Base-by-base conservation (phyloP, 2,888 invertebrate species). In the Trichopria drosophilae region DNA sequence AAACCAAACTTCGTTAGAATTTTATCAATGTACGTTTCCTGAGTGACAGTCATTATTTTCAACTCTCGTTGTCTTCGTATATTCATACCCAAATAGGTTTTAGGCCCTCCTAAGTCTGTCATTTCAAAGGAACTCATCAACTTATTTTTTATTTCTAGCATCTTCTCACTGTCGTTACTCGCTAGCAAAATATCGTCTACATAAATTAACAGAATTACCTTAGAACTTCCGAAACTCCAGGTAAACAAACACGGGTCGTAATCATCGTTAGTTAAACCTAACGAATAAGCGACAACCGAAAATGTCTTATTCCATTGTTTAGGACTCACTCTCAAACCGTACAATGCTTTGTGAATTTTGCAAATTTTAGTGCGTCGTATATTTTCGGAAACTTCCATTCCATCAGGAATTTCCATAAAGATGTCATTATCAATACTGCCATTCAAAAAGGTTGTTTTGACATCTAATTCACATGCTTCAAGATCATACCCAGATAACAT, bases 361-460 rank as follows among this genome's bases (percentile, higher is more conserved):
- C n/a, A n/a, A n/a, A n/a, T n/a, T n/a, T 26, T 4, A 55, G 12
- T 13, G 55, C 34, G 44, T 24, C 39, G 15, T 59, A 6, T 24
- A 59, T 24, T 43, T 55, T 57, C 13, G 56, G 58, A 6, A 61
- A 44, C 19, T 45, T 48, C 7, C 15, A 31, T 28, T 16, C 9
- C 29, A 29, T 39, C 1, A 18, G 20, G 34, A 5, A 24, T 23
- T 22, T 23, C 26, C 28, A 49, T 47, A 4, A 19, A 42, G 7
- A 49, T 32, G 9, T 43, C 42, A 10, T 54, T 42, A 10, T 51
- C 39, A 13, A 51, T 9, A 3, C 22, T 37, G 24, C 58, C 60
- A 34, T 62, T 55, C 7, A 63, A 31, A 36, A 63, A 64, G 4
- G 62, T 62, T 18, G 57, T 61, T 34, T 53, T 56, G 7, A 56